Evolutionary conservation across 2,113 vertebrate genomes (phyloP).

Genomic region (Ranitomeya variabilis): DNA sequence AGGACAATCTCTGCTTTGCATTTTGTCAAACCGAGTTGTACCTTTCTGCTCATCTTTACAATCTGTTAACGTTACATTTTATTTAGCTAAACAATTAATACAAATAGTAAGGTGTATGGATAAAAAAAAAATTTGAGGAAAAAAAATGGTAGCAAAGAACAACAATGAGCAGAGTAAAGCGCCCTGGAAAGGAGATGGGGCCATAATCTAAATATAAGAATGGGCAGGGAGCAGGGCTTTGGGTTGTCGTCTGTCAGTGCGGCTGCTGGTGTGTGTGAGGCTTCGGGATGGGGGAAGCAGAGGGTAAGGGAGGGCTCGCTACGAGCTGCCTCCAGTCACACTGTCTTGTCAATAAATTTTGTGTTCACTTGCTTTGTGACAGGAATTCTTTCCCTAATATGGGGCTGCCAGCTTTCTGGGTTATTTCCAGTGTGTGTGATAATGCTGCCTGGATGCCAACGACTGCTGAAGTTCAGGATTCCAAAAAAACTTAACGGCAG

Average conservation of each 20-base stretch:
- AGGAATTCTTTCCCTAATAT: conserved; percentile 92
- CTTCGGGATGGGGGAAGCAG: conserved; percentile 33
- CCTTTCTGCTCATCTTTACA: not conserved
- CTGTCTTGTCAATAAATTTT: conserved; percentile 83
- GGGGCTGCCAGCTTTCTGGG: conserved; percentile 88
- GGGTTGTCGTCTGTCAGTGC: conserved; percentile 49
- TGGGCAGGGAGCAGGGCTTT: conserved; percentile 55
- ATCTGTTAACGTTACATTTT: not conserved
- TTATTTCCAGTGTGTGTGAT: conserved; percentile 97
- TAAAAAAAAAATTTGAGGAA: not conserved
- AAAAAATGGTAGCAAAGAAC: not conserved
- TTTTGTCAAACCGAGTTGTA: not conserved
- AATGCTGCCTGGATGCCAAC: conserved; percentile 81
- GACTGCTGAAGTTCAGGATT: conserved; percentile 68
- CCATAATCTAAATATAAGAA: conserved; percentile 63
- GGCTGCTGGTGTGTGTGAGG: conserved; percentile 43
- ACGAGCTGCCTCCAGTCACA: conserved; percentile 69
- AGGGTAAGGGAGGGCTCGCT: conserved; percentile 63
- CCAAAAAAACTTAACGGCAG: conserved; percentile 61
- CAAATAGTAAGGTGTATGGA: not conserved
- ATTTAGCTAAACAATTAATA: not conserved
- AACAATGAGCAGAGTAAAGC: not conserved
- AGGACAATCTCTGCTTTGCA: not conserved
- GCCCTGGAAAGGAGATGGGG: conserved; percentile 24
- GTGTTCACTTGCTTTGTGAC: conserved; percentile 80